Percentiles rank a stretch among this genome's conserved stretches.
Evolutionary conservation across 2,888 invertebrate genomes (phyloP).

Genomic region (Drosophila affinis): DNA sequence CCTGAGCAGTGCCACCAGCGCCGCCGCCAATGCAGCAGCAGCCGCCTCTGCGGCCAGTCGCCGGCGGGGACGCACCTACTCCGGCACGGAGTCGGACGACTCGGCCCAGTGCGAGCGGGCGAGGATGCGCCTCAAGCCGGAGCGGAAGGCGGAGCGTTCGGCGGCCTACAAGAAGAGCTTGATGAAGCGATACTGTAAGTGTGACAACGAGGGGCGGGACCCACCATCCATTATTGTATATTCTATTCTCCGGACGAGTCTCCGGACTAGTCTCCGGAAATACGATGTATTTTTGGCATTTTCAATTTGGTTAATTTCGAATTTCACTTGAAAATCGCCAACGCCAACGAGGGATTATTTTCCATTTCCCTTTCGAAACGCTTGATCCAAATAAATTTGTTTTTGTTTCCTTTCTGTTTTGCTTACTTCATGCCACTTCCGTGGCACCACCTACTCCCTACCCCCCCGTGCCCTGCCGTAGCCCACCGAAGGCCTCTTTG

Average conservation of each 20-base stretch:
- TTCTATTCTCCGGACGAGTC: background rate
- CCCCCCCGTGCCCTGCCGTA: background rate
- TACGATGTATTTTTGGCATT: background rate
- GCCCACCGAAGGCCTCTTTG: conserved; percentile 50
- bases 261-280: background rate
- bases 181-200: conserved; percentile 97
- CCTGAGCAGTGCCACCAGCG: conserved; percentile 84
- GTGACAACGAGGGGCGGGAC: conserved; percentile 81
- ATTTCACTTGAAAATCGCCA: background rate
- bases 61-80: conserved; percentile 86
- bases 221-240: background rate
- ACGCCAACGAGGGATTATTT: background rate
- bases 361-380: background rate
- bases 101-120: conserved; percentile 70
- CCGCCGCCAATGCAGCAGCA: conserved; percentile 59
- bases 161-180: conserved; percentile 95
- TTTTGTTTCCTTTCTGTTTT: conserved; percentile 1
- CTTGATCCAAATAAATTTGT: conserved; percentile 10
- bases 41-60: conserved; percentile 45
- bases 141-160: conserved; percentile 73
- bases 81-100: conserved; percentile 92
- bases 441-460: background rate
- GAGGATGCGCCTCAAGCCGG: conserved; percentile 75
- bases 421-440: background rate
- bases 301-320: background rate